These are phyloP conservation scores for Osedax frankpressi DNA, from an alignment of 2,888 invertebrate genomes.

Conservation along the genomic window DNA sequence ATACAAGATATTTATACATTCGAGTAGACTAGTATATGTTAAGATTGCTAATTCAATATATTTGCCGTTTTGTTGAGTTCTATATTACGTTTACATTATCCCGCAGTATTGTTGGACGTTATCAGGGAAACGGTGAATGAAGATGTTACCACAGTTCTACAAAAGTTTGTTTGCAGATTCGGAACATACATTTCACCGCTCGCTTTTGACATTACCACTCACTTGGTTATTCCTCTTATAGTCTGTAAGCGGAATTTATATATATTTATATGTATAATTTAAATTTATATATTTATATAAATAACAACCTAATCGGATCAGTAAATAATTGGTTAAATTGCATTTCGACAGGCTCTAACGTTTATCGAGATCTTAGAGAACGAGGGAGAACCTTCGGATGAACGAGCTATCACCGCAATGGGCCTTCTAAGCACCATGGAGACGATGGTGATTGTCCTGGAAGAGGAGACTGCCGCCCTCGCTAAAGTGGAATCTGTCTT, in stretches of 20 bases:
- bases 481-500: slow-evolving; percentile 78
- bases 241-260: not conserved
- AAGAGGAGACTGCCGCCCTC: slow-evolving; percentile 55
- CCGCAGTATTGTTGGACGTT: slow-evolving; percentile 55
- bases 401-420: slow-evolving; percentile 92
- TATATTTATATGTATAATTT: not conserved
- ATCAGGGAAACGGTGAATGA: slow-evolving; percentile 93
- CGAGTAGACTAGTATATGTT: too few species aligned
- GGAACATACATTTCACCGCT: slow-evolving; percentile 76
- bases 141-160: slow-evolving; percentile 86
- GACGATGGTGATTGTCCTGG: slow-evolving; percentile 83
- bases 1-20: too few species aligned
- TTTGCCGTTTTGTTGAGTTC: too few species aligned
- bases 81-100: slow-evolving; percentile 54
- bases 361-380: slow-evolving; percentile 44
- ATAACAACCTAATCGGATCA: too few species aligned
- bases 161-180: slow-evolving; percentile 71
- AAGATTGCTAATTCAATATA: too few species aligned
- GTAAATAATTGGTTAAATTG: slow-evolving; percentile 19
- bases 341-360: slow-evolving; percentile 40
- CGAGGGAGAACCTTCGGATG: slow-evolving; percentile 61
- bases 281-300: not conserved
- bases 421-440: slow-evolving; percentile 89
- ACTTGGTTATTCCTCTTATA: slow-evolving; percentile 53
- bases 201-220: slow-evolving; percentile 84